Evolutionary conservation across 2,888 invertebrate species (phyloP), one percentile per base, ranked within the genome.

Genomic region (Watsonalla cultraria): DNA sequence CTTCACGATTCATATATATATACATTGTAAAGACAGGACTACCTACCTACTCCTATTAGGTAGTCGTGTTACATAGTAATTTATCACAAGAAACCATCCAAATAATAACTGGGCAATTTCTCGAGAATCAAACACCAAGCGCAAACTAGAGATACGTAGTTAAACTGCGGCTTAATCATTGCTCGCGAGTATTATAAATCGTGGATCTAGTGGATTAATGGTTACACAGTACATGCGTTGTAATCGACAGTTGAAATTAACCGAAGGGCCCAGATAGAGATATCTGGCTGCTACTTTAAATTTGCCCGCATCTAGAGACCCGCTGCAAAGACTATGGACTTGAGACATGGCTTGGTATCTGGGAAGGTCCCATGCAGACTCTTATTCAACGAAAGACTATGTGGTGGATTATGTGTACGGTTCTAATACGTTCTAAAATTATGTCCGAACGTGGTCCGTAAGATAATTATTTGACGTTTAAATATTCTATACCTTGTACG

Each of bases 261-360:
- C 74, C 68, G 70, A 67, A 70, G 70, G 60, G 61, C 54, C 61
- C 63, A 65, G 78, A 80, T 81, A 81, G 64, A 76, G 78, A 78
- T 81, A 82, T 80, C 75, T 66, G 52, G 56, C 60, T 65, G 71
- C 72, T 78, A 72, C 69, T 72, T 72, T 69, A 73, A 70, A 76
- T 75, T 72, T 76, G 70, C 58, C 65, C 64, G 60, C 64, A 65
- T 61, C 24, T 45, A 24, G 11, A 42, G 9, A 53, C 61, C 53
- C 47, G 58, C 65, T 55, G 60, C 70, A 14, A 46, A 51, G 33
- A 49, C 59, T 70, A n/a, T 37, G 49, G 51, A 64, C 61, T 56
- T 56, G 11, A 11, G 24, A 39, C 39, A 11, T 51, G 24, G 24
- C 24, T 2, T 24, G 4, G 24, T 4, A 24, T 24, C 24, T 24